Percentiles rank a stretch among this genome's conserved stretches.
Conservation (phyloP, 1,140 invertebrate genomes). For the Scaptomyza montana region DNA sequence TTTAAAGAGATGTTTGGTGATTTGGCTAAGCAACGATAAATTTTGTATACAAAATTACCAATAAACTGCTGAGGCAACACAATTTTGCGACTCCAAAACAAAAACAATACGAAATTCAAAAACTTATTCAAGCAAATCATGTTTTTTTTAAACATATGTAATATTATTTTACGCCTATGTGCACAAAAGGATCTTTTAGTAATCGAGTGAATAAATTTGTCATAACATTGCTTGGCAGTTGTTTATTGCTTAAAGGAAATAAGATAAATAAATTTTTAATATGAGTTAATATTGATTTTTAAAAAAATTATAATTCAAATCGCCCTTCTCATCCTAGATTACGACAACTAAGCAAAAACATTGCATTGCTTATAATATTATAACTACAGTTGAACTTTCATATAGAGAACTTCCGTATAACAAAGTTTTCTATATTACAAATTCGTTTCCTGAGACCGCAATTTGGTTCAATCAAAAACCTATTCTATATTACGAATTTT, state of each 20-base stretch:
- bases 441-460: no score
- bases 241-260: not conserved
- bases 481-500: no score
- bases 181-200: not conserved
- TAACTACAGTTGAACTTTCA: no score
- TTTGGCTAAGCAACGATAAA: conserved; percentile 23
- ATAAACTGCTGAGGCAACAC: conserved; percentile 40
- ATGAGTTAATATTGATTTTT: no score
- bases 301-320: no score
- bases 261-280: not conserved
- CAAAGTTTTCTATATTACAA: no score
- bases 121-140: conserved; percentile 19
- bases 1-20: conserved; percentile 35
- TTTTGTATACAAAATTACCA: no score
- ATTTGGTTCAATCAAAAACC: no score
- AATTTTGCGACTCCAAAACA: conserved; percentile 11
- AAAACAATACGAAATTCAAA: not conserved
- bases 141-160: not conserved
- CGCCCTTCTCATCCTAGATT: no score
- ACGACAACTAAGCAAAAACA: no score
- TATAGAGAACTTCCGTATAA: no score
- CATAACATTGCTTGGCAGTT: not conserved
- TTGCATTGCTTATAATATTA: no score
- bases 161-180: not conserved
- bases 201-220: not conserved